Evolutionary conservation across 2,797 vertebrate species (phyloP).

Genomic region (Enteromius anoplus): DNA sequence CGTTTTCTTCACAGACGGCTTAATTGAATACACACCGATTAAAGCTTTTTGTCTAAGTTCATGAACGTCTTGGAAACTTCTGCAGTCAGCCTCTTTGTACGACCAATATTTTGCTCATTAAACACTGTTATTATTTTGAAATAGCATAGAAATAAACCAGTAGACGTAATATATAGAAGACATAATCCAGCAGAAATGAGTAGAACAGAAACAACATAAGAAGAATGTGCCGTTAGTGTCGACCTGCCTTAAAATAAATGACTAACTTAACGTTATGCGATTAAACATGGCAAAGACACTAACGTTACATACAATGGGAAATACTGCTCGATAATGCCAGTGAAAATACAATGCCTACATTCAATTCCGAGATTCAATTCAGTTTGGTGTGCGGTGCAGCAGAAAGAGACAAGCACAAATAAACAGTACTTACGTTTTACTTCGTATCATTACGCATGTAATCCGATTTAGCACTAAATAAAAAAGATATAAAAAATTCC

Average conservation of each 20-base stretch:
- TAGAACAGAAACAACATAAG: neutral
- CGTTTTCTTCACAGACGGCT: neutral
- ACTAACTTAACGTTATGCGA: neutral
- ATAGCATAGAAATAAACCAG: neutral
- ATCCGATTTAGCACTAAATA: neutral
- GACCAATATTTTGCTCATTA: neutral
- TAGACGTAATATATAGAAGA: too few relatives aligned
- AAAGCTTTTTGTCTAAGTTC: neutral
- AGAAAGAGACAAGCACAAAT: neutral
- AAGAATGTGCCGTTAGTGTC: neutral
- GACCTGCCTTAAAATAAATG: too few relatives aligned
- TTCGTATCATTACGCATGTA: neutral
- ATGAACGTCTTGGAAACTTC: neutral
- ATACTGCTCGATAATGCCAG: neutral
- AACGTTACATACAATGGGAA: too few relatives aligned
- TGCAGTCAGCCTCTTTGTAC: neutral
- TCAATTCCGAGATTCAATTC: neutral
- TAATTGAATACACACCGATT: neutral
- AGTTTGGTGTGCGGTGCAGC: neutral
- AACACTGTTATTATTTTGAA: neutral
- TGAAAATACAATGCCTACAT: neutral
- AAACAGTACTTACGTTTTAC: conserved; percentile 21
- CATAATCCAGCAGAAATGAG: neutral
- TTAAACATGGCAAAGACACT: neutral
- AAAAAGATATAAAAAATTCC: neutral